Evolutionary conservation across 2,888 invertebrate species (phyloP), one percentile per base, ranked within the genome.

Genomic region (Rhagium mordax): DNA sequence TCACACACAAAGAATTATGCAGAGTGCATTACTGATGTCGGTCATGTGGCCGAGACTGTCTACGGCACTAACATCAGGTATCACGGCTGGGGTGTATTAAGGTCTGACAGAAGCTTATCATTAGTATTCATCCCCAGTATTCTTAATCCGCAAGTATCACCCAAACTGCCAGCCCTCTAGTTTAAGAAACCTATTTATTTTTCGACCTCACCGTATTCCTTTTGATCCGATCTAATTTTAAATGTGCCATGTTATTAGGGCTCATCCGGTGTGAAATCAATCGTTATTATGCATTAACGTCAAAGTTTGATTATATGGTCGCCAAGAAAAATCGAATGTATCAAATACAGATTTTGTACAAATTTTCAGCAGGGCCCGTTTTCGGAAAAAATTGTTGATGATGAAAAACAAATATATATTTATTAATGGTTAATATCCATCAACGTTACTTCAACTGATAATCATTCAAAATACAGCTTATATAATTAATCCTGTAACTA

Each of bases 71-170:
- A 41, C 13, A 13, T 41, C 13, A 33, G 33, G 33, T 33, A 33
- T 33, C 13, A 57, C 20, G 59, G 10, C 1, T 16, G 16, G 59
- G 33, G 29, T 59, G 16, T 29, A 59, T 1, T 59, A 59, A 59
- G 29, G 16, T n/a, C 59, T 15, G 16, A 15, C 7, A 15, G 16
- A 15, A 18, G 29, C 29, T 59, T 18, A 33, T 18, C 7, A 59
- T 59, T 59, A 59, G 59, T 59, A 59, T 59, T 59, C 59, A 59
- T 59, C 59, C 27, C 59, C 7, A 29, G 59, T 59, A 33, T 29
- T 33, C 29, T 29, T 59, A 59, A 59, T 59, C 29, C 33, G 16
- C 29, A 33, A 18, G 33, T 29, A 59, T 59, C 41, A 41, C 4
- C 41, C 59, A 59, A 59, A 59, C 29, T 16, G 33, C 33, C 59